A percentile compares a stretch with the other conserved stretches of the same genome.
phyloP scores from a whole-genome alignment of 2,113 vertebrate species.

The Anser cygnoides region DNA sequence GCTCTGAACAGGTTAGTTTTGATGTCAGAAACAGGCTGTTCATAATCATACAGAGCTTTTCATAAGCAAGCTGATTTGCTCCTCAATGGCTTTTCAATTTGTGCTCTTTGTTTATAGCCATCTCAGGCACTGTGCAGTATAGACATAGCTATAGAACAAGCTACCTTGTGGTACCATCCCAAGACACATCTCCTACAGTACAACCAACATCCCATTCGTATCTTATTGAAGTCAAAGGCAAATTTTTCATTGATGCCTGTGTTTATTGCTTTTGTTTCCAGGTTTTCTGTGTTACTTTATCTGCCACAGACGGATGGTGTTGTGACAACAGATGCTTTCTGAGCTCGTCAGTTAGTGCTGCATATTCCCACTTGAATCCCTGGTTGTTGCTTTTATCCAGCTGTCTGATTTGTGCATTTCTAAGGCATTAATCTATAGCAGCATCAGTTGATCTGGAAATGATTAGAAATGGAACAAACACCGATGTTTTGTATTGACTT shows the following conservation, averaged over 20 bases:
- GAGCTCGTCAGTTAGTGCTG: neutral
- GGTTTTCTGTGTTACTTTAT: neutral
- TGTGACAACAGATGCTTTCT: slow-evolving; percentile 35
- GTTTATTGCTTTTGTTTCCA: slow-evolving; percentile 2
- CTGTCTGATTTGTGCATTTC: neutral
- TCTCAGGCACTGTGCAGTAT: neutral
- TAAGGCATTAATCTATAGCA: neutral
- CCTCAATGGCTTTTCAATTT: neutral
- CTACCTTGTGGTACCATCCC: neutral
- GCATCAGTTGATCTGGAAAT: neutral
- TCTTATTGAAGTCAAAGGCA: neutral
- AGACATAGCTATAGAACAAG: neutral
- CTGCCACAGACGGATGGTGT: neutral
- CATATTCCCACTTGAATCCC: neutral
- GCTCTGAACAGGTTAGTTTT: neutral
- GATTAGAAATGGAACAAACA: neutral
- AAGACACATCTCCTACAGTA: neutral
- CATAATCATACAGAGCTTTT: neutral
- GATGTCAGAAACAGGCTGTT: neutral
- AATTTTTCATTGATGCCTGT: neutral
- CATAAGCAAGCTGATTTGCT: neutral
- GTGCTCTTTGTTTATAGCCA: neutral
- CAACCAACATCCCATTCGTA: neutral
- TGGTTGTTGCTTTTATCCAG: neutral
- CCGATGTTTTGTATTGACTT: neutral